phyloP scores from a whole-genome alignment of 2,888 invertebrate genomes.

The Papilio demoleus region DNA sequence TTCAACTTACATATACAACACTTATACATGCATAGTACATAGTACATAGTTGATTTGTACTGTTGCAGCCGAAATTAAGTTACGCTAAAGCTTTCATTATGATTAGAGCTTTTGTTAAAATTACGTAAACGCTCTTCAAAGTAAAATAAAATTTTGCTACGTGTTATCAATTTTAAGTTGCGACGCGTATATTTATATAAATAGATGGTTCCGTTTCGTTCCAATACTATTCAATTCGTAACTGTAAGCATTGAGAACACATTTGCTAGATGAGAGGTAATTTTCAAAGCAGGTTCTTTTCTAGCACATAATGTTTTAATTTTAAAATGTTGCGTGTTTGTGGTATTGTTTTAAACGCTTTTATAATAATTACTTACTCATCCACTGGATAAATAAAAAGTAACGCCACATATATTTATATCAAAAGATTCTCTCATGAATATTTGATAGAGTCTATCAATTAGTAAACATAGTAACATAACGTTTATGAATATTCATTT shows the following conservation, averaged over 20 bases:
- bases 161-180: background rate
- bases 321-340: background rate
- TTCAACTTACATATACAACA: background rate
- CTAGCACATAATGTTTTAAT: background rate
- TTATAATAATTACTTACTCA: background rate
- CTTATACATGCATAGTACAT: conserved; percentile 10
- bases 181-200: no score
- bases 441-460: background rate
- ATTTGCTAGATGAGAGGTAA: background rate
- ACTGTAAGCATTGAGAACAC: background rate
- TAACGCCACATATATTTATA: no score
- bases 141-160: background rate
- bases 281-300: conserved; percentile 3
- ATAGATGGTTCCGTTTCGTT: no score
- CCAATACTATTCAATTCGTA: no score
- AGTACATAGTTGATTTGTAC: conserved; percentile 6
- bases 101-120: background rate
- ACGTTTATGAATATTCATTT: background rate
- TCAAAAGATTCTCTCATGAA: background rate
- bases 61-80: conserved; percentile 15
- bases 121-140: background rate
- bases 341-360: background rate
- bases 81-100: background rate
- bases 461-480: background rate
- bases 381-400: background rate